Evolutionary conservation across 2,888 invertebrate species (phyloP).

Genomic region (Marronus borbonicus): DNA sequence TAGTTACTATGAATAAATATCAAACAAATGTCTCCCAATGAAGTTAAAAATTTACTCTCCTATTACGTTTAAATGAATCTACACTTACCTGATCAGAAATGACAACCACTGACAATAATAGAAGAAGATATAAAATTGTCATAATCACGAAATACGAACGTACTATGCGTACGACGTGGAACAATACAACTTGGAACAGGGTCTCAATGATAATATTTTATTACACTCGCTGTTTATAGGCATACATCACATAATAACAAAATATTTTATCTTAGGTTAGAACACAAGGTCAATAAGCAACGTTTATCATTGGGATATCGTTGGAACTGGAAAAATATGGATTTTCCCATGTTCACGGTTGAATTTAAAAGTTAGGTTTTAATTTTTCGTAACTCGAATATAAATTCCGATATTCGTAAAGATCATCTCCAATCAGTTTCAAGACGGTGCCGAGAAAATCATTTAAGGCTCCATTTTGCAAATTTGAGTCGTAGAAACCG

Average conservation of each 20-base stretch:
- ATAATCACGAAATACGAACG: not conserved
- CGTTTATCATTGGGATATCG: not conserved
- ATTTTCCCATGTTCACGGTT: not conserved
- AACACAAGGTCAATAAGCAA: not conserved
- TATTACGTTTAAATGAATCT: too few relatives aligned
- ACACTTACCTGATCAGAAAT: constrained; percentile 46
- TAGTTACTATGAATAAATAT: too few relatives aligned
- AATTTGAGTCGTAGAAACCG: constrained; percentile 59
- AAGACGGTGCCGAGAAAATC: constrained; percentile 59
- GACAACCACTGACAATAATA: constrained; percentile 3
- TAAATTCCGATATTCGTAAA: not conserved
- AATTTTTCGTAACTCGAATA: not conserved
- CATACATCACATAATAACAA: not conserved
- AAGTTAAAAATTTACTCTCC: too few relatives aligned
- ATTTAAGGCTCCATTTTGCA: constrained; percentile 56
- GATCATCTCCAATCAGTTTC: constrained; percentile 4
- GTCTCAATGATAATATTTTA: not conserved
- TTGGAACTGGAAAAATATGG: not conserved
- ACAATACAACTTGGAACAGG: too few relatives aligned
- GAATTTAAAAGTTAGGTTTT: not conserved
- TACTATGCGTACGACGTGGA: not conserved
- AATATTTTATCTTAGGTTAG: not conserved
- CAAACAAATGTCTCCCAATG: too few relatives aligned
- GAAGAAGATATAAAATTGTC: constrained; percentile 13
- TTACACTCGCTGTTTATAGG: not conserved